Percentiles rank a stretch among this genome's conserved stretches.
Evolutionary conservation across 2,888 invertebrate species (phyloP).

Genomic region (Petrolisthes cinctipes): DNA sequence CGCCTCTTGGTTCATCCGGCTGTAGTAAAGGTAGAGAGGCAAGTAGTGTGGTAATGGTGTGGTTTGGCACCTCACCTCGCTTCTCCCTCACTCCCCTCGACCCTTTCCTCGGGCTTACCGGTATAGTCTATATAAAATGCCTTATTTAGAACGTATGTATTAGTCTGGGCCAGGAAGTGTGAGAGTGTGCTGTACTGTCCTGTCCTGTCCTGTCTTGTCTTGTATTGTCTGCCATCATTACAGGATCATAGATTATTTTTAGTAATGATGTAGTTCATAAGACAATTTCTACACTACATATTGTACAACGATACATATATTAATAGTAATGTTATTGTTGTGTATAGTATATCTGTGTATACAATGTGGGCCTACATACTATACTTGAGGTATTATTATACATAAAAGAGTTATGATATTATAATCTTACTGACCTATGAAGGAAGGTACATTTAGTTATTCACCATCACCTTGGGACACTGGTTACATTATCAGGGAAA

Average conservation of each 20-base stretch:
- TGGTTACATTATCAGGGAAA: too few relatives aligned
- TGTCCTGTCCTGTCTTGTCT: background rate
- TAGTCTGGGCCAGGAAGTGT: background rate
- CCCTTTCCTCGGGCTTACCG: background rate
- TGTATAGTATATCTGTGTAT: too few relatives aligned
- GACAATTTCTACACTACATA: background rate
- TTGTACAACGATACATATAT: background rate
- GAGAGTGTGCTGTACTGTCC: background rate
- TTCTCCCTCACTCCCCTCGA: background rate
- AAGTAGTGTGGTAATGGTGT: background rate
- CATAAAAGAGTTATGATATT: too few relatives aligned
- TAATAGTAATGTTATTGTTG: background rate
- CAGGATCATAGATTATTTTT: background rate
- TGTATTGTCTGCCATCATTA: background rate
- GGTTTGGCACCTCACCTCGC: background rate
- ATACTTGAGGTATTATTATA: too few relatives aligned
- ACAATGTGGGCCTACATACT: too few relatives aligned
- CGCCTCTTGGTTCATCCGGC: background rate
- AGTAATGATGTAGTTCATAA: background rate
- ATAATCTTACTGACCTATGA: too few relatives aligned
- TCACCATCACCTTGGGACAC: too few relatives aligned
- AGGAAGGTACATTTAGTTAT: too few relatives aligned
- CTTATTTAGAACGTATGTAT: background rate
- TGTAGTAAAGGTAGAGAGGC: conserved; percentile 16
- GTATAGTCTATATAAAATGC: too few relatives aligned